Evolutionary conservation across 2,888 invertebrate species (phyloP), one percentile per base, ranked within the genome.

Genomic region (Sabatieria punctata): DNA sequence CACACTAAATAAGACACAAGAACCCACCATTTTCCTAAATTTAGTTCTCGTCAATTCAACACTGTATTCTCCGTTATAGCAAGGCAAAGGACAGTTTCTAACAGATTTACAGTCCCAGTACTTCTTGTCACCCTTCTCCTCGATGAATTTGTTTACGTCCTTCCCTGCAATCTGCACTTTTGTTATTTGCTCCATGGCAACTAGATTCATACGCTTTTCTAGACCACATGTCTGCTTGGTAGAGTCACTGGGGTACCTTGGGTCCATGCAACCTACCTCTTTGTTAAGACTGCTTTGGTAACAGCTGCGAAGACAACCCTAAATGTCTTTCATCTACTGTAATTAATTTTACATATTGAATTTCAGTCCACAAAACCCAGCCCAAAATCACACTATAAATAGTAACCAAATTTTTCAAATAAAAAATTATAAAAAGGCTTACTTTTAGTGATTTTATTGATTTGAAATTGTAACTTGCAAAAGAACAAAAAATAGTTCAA

Each of bases 231-330:
- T 23, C 1, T 6, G 18, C 1, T 19, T 37, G n/a, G 33, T 47
- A 4, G 18, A 4, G 15, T 18, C 18, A 19, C 25, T 19, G 22
- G 42, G 27, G 33, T 42, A 50, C 1, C 41, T 35, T 1, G 50
- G 41, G 26, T 50, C 50, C 42, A 39, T 42, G 36, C 50, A 50
- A 0, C 45, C 47, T 22, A 46, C 45, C 15, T 24, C 39, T 15
- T 24, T 2, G 15, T 18, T 2, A 18, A 44, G 46, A 2, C 40
- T 39, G 35, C 44, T 45, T 38, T 49, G 49, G 25, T 44, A 49
- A 41, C 49, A 49, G 13, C 43, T 36, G 2, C 47, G 46, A 21
- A 47, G 18, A 22, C 49, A 49, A 19, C 47, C 49, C 49, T 49
- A 15, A n/a, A 23, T 23, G 11, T 38, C 19, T 13, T 15, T 15